phyloP scores from a whole-genome alignment of 2,888 invertebrate genomes.

The Calliscelio sp. region DNA sequence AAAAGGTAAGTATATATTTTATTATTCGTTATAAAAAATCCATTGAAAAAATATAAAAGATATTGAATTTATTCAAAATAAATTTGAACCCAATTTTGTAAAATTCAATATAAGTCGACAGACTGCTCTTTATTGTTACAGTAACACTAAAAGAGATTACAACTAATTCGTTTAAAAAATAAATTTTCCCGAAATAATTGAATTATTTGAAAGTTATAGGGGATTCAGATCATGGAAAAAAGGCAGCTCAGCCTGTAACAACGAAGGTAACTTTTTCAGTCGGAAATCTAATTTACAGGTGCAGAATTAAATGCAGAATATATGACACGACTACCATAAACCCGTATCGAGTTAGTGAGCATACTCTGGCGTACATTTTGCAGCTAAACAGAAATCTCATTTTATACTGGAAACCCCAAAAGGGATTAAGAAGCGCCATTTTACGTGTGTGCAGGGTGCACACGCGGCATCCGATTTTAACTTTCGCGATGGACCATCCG shows the following conservation, averaged over 20 bases:
- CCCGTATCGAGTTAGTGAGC: conserved; percentile 51
- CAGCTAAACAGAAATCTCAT: conserved; percentile 83
- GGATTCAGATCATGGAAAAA: conserved; percentile 15
- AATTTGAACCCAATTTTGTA: too few relatives aligned
- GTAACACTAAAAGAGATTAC: too few relatives aligned
- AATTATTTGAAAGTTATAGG: conserved; percentile 7
- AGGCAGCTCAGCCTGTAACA: background rate
- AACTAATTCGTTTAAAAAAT: too few relatives aligned
- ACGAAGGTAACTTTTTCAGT: conserved; percentile 56
- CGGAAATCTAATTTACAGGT: conserved; percentile 51
- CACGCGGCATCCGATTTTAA: conserved; percentile 81
- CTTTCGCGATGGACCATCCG: conserved; percentile 80
- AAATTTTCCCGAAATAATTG: background rate
- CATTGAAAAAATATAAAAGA: too few relatives aligned
- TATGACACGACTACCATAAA: conserved; percentile 52
- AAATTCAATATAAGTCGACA: too few relatives aligned
- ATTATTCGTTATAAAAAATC: too few relatives aligned
- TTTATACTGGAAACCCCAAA: conserved; percentile 83
- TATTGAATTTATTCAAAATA: too few relatives aligned
- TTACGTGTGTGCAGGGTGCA: conserved; percentile 76
- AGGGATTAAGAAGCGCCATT: conserved; percentile 84
- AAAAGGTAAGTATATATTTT: too few relatives aligned
- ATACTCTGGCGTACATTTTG: conserved; percentile 72
- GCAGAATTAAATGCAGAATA: conserved; percentile 47
- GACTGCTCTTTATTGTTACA: too few relatives aligned